Percentiles rank a stretch among this genome's conserved stretches.
Evolutionary conservation across 2,888 invertebrate genomes (phyloP).

Genomic region (Tenodera sinensis): DNA sequence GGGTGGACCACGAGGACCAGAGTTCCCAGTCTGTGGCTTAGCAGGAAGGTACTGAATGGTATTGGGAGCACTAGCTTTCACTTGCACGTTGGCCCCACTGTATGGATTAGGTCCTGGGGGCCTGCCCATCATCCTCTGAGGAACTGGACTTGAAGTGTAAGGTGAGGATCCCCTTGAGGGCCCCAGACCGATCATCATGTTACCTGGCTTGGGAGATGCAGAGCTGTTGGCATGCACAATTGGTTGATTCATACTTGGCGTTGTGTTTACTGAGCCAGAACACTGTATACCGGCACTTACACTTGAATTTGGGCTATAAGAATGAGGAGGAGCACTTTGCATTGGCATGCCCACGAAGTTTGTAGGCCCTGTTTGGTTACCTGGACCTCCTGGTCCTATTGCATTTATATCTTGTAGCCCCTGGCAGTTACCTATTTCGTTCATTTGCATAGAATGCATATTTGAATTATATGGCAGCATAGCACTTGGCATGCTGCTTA

Average conservation of each 20-base stretch:
- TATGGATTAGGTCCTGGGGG: conserved; percentile 57
- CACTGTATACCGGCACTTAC: conserved; percentile 24
- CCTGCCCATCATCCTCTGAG: conserved; percentile 60
- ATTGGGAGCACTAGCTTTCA: conserved; percentile 94
- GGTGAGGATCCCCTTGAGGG: conserved; percentile 51
- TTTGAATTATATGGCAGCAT: conserved; percentile 55
- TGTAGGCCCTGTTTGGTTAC: conserved; percentile 38
- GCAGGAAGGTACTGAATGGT: conserved; percentile 97
- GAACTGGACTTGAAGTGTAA: conserved; percentile 47
- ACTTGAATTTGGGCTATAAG: conserved; percentile 28
- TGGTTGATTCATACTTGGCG: conserved; percentile 31
- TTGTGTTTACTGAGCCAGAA: conserved; percentile 21
- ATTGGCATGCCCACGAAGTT: conserved; percentile 43
- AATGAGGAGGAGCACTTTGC: conserved; percentile 41
- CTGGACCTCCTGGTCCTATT: conserved; percentile 50
- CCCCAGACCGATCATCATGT: conserved; percentile 32
- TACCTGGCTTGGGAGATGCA: conserved; percentile 37
- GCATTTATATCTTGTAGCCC: conserved; percentile 44
- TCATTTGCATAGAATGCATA: conserved; percentile 47
- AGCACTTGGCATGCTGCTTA: conserved; percentile 27
- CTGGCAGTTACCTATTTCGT: conserved; percentile 46
- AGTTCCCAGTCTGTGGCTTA: conserved; percentile 75
- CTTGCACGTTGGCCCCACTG: conserved; percentile 75
- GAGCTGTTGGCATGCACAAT: conserved; percentile 34
- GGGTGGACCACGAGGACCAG: conserved; percentile 74